Evolutionary conservation across 1,140 invertebrate species (phyloP), one percentile per base, ranked within the genome.

Genomic region (Aphis craccivora): DNA sequence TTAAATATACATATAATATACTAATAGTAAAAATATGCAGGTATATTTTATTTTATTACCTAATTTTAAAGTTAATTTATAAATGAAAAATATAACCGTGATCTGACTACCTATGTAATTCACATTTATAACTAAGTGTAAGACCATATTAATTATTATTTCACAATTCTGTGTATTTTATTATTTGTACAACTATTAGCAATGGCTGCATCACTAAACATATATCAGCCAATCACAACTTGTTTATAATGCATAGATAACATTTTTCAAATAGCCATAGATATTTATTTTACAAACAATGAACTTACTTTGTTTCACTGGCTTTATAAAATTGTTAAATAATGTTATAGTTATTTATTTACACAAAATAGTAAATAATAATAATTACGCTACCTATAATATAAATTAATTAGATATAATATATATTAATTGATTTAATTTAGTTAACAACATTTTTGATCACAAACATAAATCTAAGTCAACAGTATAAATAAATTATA

Each of bases 251-350:
- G 30, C n/a, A 83, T 25, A 83, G 51, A 93, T 93, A 84, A 93
- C 35, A 81, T 83, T 30, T 55, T 83, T 84, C 25, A 48, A 45
- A 86, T 22, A n/a, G 37, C 76, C n/a, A 55, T 25, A 60, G 25
- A 93, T 81, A 43, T 37, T 51, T 51, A 51, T 51, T 51, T 51
- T n/a, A 43, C 18, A 87, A 45, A 93, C 83, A 60, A 93, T 40
- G n/a, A 84, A 83, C 9, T 55, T 7, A 81, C 37, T 84, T 37
- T 89, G 25, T 89, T 89, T 40, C 0, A 18, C 11, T 55, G 2
- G n/a, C 25, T 86, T 89, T 89, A 89, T 55, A 55, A 37, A 2
- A 53, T 37, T n/a, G 1, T 89, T 55, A 37, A 55, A 25, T 55
- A 25, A n/a, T 14, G n/a, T 76, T n/a, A 9, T n/a, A 76, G 30